These are phyloP conservation scores for Thinocorus orbignyianus DNA, from an alignment of 2,113 vertebrate genomes.

Conservation along the genomic window DNA sequence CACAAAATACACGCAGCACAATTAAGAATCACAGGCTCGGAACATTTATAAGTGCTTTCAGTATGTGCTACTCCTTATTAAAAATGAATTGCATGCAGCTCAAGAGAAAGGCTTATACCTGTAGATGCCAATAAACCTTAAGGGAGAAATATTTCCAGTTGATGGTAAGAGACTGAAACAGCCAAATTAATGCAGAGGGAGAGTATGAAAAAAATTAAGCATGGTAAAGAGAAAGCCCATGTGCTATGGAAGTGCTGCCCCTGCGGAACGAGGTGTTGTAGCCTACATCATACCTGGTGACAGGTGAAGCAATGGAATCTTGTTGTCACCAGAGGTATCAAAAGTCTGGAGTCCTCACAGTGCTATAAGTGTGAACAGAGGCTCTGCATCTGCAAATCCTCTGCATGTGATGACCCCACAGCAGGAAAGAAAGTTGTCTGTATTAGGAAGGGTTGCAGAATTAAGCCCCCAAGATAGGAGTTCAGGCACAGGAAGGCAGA, in stretches of 20 bases:
- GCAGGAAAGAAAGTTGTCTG: accelerated
- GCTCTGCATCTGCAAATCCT: neutral
- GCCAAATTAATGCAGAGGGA: neutral
- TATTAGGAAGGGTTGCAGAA: neutral
- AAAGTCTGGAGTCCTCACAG: neutral
- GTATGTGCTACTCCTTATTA: neutral
- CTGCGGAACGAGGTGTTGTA: neutral
- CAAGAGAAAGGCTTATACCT: neutral
- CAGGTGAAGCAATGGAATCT: neutral
- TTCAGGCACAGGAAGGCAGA: neutral
- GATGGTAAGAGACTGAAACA: neutral
- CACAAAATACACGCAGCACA: neutral
- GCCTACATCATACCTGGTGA: neutral
- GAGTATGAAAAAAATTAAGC: neutral
- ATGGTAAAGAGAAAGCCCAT: neutral
- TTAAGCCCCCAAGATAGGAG: neutral
- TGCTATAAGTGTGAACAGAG: neutral
- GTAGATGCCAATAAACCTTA: neutral
- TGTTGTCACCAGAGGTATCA: neutral
- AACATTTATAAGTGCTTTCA: neutral
- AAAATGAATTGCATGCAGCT: neutral
- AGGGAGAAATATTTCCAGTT: neutral
- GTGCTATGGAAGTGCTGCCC: neutral
- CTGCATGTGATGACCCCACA: neutral
- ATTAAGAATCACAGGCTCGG: neutral